Evolutionary conservation across 2,888 invertebrate species (phyloP).

Genomic region (Agrochola litura): DNA sequence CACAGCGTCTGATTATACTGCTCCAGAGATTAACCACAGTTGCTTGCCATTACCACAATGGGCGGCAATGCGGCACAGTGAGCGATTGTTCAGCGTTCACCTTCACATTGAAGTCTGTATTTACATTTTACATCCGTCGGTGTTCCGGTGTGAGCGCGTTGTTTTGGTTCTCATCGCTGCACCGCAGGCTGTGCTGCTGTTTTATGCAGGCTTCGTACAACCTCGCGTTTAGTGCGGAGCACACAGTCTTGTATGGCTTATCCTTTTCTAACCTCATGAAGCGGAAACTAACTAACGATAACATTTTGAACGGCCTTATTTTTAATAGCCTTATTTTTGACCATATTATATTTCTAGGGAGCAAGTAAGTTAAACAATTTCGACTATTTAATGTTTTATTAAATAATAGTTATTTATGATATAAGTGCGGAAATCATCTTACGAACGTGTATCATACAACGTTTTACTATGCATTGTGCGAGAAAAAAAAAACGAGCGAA

Average conservation of each 20-base stretch:
- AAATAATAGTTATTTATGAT: no score
- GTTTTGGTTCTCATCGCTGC: constrained; percentile 5
- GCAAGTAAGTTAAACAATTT: no score
- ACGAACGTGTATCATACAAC: no score
- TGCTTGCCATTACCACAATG: constrained; percentile 7
- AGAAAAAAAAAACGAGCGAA: no score
- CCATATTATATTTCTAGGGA: not conserved
- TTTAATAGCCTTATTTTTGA: not conserved
- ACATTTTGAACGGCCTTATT: no score
- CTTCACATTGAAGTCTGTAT: constrained; percentile 23
- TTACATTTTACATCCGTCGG: constrained; percentile 20
- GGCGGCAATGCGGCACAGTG: not conserved
- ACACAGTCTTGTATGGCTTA: not conserved
- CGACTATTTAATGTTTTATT: no score
- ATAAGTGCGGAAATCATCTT: no score
- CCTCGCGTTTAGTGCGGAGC: not conserved
- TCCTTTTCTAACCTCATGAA: not conserved
- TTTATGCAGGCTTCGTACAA: not conserved
- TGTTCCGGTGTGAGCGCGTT: constrained; percentile 26
- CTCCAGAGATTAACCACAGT: not conserved
- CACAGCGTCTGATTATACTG: not conserved
- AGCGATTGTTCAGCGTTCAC: constrained; percentile 19
- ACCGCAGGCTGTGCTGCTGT: constrained; percentile 1
- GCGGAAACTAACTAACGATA: not conserved
- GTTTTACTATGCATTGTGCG: no score